Percentiles rank a stretch among this genome's conserved stretches.
These are phyloP conservation scores for Euphonia xanthogaster DNA, from an alignment of 2,797 vertebrate genomes.

Conservation along the genomic window DNA sequence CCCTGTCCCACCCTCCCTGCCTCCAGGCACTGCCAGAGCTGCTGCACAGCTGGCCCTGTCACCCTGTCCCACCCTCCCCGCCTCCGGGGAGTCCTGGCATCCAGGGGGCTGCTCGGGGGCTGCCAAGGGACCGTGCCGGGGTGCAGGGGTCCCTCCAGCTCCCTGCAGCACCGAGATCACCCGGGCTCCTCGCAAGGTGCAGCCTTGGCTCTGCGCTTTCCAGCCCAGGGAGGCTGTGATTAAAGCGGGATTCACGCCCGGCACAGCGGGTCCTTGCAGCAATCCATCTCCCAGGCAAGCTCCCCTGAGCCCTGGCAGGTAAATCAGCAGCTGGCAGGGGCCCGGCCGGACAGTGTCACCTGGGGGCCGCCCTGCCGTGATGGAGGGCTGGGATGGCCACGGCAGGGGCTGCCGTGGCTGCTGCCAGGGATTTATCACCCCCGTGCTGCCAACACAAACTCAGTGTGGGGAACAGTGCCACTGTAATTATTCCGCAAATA, in stretches of 20 bases:
- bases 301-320: conserved; percentile 79
- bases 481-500: conserved; percentile 68
- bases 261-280: conserved; percentile 79
- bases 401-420: not conserved
- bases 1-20: no score
- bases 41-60: not conserved
- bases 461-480: not conserved
- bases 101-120: accelerated
- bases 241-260: conserved; percentile 87
- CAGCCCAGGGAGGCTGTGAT: conserved; percentile 79
- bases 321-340: conserved; percentile 82
- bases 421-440: conserved; percentile 68
- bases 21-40: no score
- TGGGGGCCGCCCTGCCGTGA: conserved; percentile 63
- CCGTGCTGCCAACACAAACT: conserved; percentile 51
- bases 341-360: conserved; percentile 79
- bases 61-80: not conserved
- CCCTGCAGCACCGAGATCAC: not conserved
- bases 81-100: not conserved
- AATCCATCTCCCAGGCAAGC: conserved; percentile 83
- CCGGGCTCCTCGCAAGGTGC: not conserved
- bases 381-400: conserved; percentile 75
- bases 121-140: accelerated
- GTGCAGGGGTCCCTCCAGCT: not conserved
- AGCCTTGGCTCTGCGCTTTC: conserved; percentile 61